Percentiles rank a stretch among this genome's conserved stretches.
These are phyloP conservation scores for Nomada fucata DNA, from an alignment of 2,888 invertebrate species.

Conservation along the genomic window DNA sequence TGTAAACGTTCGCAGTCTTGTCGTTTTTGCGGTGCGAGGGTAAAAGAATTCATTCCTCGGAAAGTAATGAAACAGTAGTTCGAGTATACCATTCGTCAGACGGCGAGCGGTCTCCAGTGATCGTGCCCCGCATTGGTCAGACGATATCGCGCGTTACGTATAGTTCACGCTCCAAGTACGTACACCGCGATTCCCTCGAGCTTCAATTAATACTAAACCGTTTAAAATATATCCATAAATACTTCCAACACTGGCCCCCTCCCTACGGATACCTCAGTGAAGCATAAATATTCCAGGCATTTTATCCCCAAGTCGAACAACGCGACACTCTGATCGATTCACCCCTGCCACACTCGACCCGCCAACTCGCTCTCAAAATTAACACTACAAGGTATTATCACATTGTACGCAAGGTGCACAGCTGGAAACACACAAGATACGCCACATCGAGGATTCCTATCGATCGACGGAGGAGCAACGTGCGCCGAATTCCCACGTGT, in stretches of 20 bases:
- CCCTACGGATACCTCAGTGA: too few relatives aligned
- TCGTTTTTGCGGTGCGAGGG: too few relatives aligned
- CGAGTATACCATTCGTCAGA: neutral
- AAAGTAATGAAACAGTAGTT: neutral
- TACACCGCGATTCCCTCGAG: neutral
- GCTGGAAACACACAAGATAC: slow-evolving; percentile 1
- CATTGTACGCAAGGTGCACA: neutral
- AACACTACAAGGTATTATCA: slow-evolving; percentile 5
- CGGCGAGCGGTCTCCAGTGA: slow-evolving; percentile 17
- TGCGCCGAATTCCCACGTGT: slow-evolving; percentile 45
- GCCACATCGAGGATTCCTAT: slow-evolving; percentile 29
- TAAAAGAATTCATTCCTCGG: neutral
- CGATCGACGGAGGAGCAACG: slow-evolving; percentile 32
- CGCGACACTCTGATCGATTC: slow-evolving; percentile 25
- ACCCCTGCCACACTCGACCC: slow-evolving; percentile 7
- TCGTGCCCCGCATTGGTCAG: neutral
- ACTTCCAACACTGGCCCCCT: too few relatives aligned
- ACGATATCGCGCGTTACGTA: neutral
- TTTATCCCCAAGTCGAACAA: neutral
- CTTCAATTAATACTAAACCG: too few relatives aligned
- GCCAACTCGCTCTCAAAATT: slow-evolving; percentile 6
- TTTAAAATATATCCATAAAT: too few relatives aligned
- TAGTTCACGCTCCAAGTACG: neutral
- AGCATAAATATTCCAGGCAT: too few relatives aligned
- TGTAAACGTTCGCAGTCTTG: neutral